A percentile compares a stretch with the other conserved stretches of the same genome.
Conservation (phyloP, 2,888 invertebrate genomes). For the Eilema caniola region DNA sequence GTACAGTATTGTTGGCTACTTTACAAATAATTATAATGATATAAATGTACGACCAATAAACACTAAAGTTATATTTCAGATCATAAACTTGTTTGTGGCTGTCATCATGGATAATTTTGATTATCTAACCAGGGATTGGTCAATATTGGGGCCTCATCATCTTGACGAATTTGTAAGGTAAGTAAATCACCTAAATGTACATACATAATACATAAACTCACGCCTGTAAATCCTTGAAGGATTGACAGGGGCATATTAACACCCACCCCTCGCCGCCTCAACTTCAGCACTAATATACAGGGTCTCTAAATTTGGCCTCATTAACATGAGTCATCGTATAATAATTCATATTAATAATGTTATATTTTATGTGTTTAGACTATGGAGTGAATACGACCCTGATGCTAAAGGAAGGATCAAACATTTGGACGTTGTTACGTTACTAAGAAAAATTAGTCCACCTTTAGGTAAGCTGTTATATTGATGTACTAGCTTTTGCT, state of each 20-base stretch:
- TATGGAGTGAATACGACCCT: constrained; percentile 99
- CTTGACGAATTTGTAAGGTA: constrained; percentile 97
- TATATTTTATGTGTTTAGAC: constrained; percentile 70
- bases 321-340: too few species aligned
- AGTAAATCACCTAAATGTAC: too few species aligned
- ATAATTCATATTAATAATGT: background rate
- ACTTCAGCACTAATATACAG: too few species aligned
- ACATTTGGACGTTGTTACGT: constrained; percentile 98
- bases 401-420: constrained; percentile 99
- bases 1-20: too few species aligned
- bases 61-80: constrained; percentile 86
- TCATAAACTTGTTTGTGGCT: constrained; percentile 99
- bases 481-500: too few species aligned
- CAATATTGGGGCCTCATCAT: constrained; percentile 99
- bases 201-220: too few species aligned
- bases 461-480: constrained; percentile 88
- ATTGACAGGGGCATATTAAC: too few species aligned
- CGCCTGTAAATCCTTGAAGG: too few species aligned
- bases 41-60: too few species aligned
- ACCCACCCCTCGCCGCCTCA: too few species aligned
- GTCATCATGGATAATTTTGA: constrained; percentile 99
- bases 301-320: too few species aligned
- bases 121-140: constrained; percentile 99
- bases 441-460: constrained; percentile 98
- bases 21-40: too few species aligned